These are phyloP conservation scores for Remorina albescens DNA, from an alignment of 2,797 vertebrate genomes.

Conservation along the genomic window DNA sequence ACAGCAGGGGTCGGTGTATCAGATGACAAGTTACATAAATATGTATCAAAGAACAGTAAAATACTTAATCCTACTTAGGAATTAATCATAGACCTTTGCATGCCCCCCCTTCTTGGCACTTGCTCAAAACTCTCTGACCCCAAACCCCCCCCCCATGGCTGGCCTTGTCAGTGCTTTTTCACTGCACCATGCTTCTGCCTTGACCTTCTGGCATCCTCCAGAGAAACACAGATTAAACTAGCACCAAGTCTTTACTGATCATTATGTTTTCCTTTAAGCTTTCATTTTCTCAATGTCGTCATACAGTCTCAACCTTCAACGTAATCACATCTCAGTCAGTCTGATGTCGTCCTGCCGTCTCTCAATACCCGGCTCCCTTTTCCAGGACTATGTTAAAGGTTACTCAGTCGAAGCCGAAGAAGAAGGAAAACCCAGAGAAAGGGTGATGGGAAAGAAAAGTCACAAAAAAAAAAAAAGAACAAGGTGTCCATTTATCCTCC, in stretches of 20 bases:
- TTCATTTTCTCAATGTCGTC: constrained; percentile 5
- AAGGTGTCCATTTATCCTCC: constrained; percentile 67
- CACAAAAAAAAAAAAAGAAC: constrained; percentile 53
- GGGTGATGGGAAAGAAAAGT: constrained; percentile 42
- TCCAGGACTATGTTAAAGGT: constrained; percentile 62
- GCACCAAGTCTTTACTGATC: constrained; percentile 26
- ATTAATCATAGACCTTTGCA: too few relatives aligned
- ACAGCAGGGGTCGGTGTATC: too few relatives aligned
- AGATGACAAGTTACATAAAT: too few relatives aligned
- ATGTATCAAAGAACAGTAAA: too few relatives aligned
- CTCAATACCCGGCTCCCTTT: not conserved
- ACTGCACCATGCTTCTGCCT: not conserved
- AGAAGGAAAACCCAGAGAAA: constrained; percentile 70
- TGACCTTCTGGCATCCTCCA: not conserved
- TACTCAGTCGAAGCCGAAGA: constrained; percentile 61
- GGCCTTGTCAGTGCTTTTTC: not conserved
- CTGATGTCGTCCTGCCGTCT: constrained; percentile 3
- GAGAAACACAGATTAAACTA: constrained; percentile 22
- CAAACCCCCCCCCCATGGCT: too few relatives aligned
- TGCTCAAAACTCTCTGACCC: too few relatives aligned
- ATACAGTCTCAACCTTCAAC: constrained; percentile 11
- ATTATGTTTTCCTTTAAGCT: constrained; percentile 7
- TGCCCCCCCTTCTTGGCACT: too few relatives aligned
- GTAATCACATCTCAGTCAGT: constrained; percentile 30
- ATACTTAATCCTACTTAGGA: too few relatives aligned